Evolutionary conservation across 2,888 invertebrate species (phyloP), one percentile per base, ranked within the genome.

Genomic region (Melitaea athalia): DNA sequence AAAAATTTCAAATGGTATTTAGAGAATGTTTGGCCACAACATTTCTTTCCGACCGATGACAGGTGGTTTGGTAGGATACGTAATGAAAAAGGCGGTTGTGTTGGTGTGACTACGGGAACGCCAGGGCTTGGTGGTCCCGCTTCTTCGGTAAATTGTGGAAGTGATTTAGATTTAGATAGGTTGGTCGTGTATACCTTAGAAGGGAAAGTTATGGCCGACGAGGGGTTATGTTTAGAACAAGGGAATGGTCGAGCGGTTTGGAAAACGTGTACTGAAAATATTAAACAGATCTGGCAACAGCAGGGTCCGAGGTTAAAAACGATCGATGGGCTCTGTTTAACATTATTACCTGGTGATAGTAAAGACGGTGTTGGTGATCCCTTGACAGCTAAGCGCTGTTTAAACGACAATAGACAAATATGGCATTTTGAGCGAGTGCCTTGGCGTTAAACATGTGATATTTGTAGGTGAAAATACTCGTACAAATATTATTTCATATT

Each of bases 1-100:
- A 97, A 98, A 87, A 95, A 94, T 75, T 99, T 99, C 81, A 94
- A 95, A 63, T 99, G 99, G 99, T 99, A 98, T 86, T 92, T 99
- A 76, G 95, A 97, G 65, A 97, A 97, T 79, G 95, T 99, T 33
- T 99, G 99, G 98, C 98, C 98, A 0, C 97, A 99, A 81, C 97
- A 99, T 82, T 99, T 99, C 85, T 97, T 99, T 79, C 99, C 99
- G 0, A 96, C 95, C 42, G 94, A 96, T 0, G 95, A 96, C 75
- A 94, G 97, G 73, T 97, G 98, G 91, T 98, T 99, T 82, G 99
- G 99, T 47, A 95, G 96, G 90, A 98, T 98, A 55, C 85, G 85
- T 59, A 95, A 94, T 64, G 86, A 85, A 7, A 83, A 79, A 59
- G 92, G 89, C 2, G 85, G 85, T 55, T 92, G 92, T 77, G 79